Base-by-base conservation (phyloP, 2,113 vertebrate genomes). In the Cichladusa arquata region DNA sequence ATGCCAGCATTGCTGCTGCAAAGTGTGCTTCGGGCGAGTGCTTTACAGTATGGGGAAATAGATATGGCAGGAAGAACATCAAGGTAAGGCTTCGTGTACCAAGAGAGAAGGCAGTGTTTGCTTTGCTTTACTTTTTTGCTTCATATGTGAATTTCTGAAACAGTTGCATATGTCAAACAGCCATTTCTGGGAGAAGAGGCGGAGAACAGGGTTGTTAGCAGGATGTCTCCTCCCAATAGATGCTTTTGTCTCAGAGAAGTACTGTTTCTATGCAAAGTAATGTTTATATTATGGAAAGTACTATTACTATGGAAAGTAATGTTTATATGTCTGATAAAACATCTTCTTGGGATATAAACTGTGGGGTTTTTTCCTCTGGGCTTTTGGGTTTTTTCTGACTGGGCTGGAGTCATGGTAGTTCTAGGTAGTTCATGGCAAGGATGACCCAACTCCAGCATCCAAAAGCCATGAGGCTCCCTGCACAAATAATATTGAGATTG, bases 1-100 rank as follows among this genome's bases (percentile, higher is more conserved):
- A 81, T 84, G 56, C 42, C 56, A 62, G 72, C 64, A n/a, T 85
- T 26, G 26, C 78, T 95, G 69, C 87, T 96, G 74, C 50, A 73
- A 70, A 88, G 42, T n/a, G 50, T 87, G 84, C 90, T 91, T 58
- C 60, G 76, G 88, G 72, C 79, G 83, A 60, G 28, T 53, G 36
- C 64, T 97, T 88, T 65, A 42, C 9, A 14, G 42, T 20, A 25
- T 65, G 48, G 29, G 89, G 76, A 94, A 96, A 72, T 58, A 38
- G 81, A 53, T 96, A 93, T 40, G 29, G 86, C 17, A 53, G 82
- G 79, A 54, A 80, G 23, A 14, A 44, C 58, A 28, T 72, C 70
- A 61, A 69, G 65, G 54, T 70, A 66, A 87, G 44, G 25, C 64
- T 93, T 81, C 44, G 12, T 7, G 17, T 40, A 88, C 50, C 34